Conservation (phyloP, 2,113 vertebrate genomes). For the Ophthalmolycus amberensis region DNA sequence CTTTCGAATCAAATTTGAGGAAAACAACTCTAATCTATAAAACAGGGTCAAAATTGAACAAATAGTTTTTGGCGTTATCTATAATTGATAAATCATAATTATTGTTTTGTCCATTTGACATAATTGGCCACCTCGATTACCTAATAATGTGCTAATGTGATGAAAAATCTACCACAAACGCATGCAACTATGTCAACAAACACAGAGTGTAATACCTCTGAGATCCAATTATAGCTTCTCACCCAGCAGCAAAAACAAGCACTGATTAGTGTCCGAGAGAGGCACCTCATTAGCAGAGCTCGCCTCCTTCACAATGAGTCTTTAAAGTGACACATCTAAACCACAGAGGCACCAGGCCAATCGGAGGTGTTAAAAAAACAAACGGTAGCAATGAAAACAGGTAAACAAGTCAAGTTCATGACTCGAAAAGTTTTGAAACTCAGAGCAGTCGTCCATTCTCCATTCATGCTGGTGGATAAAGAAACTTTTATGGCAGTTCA, state of each 20-base stretch:
- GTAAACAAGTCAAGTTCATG: constrained; percentile 20
- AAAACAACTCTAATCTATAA: no score
- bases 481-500: neutral
- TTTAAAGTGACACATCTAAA: constrained; percentile 1
- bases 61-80: no score
- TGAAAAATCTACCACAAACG: neutral
- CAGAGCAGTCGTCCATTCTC: neutral
- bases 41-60: no score
- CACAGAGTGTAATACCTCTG: constrained; percentile 17
- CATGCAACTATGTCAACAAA: neutral
- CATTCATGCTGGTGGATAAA: neutral
- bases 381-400: constrained; percentile 14
- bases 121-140: neutral
- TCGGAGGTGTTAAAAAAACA: constrained; percentile 43
- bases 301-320: neutral
- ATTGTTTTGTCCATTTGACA: no score
- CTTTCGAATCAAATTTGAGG: no score
- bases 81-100: no score
- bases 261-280: neutral
- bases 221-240: constrained; percentile 44
- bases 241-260: constrained; percentile 14
- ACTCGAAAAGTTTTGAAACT: neutral
- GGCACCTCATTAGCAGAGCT: constrained; percentile 12
- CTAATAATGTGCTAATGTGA: neutral
- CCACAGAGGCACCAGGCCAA: constrained; percentile 11